Base-by-base conservation (phyloP, 2,113 vertebrate species). In the Pedionomus torquatus region DNA sequence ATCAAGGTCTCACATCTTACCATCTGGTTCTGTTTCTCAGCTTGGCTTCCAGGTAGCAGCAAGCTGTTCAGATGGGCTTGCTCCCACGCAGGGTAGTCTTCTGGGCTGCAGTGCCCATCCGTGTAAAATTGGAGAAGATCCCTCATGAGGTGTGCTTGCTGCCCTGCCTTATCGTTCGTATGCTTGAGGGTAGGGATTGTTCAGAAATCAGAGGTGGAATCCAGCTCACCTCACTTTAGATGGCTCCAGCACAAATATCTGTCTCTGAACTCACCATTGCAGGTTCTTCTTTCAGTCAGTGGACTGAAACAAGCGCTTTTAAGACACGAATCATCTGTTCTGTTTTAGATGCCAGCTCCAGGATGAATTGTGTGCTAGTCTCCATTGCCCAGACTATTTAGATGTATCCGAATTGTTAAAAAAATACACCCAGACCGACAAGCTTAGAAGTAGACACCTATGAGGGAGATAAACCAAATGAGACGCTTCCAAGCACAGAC, bases 41-140 rank as follows among this genome's bases (percentile, higher is more conserved):
- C 65, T 66, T 58, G 70, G 33, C 35, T 97, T 33, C 65, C 83
- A 96, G 93, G 77, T 64, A 61, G 65, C 44, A 94, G 65, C 3
- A 66, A 96, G 44, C 81, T 91, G 91, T 37, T 91, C 60, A 63
- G 69, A 93, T 43, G 83, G 79, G 28, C 70, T 87, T 0, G 0
- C 17, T 89, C 30, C 81, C 65, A 74, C 72, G 51, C 54, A 24
- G 2, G 1, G 49, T 31, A 60, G 66, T 49, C 33, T 54, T 58
- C n/a, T 63, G 94, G n/a, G 33, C 49, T 74, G 39, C 51, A 28
- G 28, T n/a, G 49, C 37, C 54, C 19, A 3, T 9, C 76, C 14
- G 24, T 1, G 2, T n/a, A 57, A 61, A 33, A 0, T 0, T 24
- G 49, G 43, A 61, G 54, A 13, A 55, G 44, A 64, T 66, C 65